phyloP scores from a whole-genome alignment of 2,113 vertebrate genomes.

The Cryptomyrus ogoouensis region DNA sequence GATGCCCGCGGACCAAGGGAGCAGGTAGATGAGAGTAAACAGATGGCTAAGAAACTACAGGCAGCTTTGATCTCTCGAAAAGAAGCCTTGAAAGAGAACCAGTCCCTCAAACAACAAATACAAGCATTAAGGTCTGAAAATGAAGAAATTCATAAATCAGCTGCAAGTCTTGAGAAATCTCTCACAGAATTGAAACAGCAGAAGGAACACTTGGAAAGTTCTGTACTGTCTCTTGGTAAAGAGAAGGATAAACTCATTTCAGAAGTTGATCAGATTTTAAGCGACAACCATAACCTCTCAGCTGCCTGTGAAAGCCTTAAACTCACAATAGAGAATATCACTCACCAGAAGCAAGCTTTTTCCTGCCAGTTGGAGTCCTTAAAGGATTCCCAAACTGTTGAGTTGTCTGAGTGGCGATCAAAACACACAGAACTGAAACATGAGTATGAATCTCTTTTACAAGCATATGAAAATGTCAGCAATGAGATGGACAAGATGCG shows the following conservation, averaged over 20 bases:
- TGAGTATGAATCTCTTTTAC: slow-evolving; percentile 77
- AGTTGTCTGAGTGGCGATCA: slow-evolving; percentile 76
- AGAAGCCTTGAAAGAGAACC: slow-evolving; percentile 69
- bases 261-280: slow-evolving; percentile 56
- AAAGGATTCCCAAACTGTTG: slow-evolving; percentile 76
- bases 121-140: slow-evolving; percentile 49
- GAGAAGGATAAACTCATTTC: slow-evolving; percentile 52
- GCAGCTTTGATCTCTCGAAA: slow-evolving; percentile 77
- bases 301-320: slow-evolving; percentile 79
- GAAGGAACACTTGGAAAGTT: slow-evolving; percentile 44
- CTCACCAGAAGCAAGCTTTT: slow-evolving; percentile 79
- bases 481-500: slow-evolving; percentile 80
- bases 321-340: slow-evolving; percentile 76
- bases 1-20: slow-evolving; percentile 33
- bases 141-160: slow-evolving; percentile 48
- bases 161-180: slow-evolving; percentile 41
- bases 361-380: slow-evolving; percentile 77
- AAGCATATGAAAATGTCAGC: slow-evolving; percentile 77
- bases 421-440: slow-evolving; percentile 74
- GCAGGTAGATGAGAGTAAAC: slow-evolving; percentile 39
- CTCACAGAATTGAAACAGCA: slow-evolving; percentile 47
- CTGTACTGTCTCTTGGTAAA: slow-evolving; percentile 8
- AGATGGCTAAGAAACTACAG: slow-evolving; percentile 71
- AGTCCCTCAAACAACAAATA: slow-evolving; percentile 56
- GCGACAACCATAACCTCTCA: slow-evolving; percentile 70